Evolutionary conservation across 2,113 vertebrate genomes (phyloP).

Genomic region (Aegotheles bennettii): DNA sequence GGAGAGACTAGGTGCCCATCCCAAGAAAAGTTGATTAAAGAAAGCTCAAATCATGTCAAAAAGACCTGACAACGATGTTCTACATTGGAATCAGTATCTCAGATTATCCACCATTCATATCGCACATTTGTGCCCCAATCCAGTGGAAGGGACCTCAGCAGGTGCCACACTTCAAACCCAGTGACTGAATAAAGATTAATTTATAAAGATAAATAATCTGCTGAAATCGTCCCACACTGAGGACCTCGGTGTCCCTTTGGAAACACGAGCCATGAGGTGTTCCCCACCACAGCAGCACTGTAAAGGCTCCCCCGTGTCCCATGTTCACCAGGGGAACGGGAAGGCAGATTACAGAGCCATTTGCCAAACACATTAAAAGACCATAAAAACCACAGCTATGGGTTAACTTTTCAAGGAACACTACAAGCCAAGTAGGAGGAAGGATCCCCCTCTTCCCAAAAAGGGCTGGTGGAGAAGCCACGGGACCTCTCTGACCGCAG

Average conservation of each 20-base stretch:
- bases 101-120: neutral
- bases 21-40: neutral
- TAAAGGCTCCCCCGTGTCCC: neutral
- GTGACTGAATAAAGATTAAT: neutral
- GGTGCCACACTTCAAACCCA: neutral
- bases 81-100: neutral
- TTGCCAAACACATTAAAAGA: neutral
- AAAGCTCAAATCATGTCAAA: neutral
- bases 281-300: neutral
- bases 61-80: neutral
- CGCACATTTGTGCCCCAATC: neutral
- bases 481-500: neutral
- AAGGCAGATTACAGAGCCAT: neutral
- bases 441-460: neutral
- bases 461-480: accelerated
- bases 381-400: neutral
- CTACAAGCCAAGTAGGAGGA: neutral
- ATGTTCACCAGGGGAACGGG: accelerated
- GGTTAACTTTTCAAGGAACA: neutral
- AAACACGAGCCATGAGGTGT: neutral
- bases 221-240: neutral
- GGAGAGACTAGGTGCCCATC: neutral
- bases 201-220: neutral
- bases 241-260: neutral
- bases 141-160: neutral